Evolutionary conservation across 2,797 vertebrate species (phyloP).

Genomic region (Cheracebus regulus): DNA sequence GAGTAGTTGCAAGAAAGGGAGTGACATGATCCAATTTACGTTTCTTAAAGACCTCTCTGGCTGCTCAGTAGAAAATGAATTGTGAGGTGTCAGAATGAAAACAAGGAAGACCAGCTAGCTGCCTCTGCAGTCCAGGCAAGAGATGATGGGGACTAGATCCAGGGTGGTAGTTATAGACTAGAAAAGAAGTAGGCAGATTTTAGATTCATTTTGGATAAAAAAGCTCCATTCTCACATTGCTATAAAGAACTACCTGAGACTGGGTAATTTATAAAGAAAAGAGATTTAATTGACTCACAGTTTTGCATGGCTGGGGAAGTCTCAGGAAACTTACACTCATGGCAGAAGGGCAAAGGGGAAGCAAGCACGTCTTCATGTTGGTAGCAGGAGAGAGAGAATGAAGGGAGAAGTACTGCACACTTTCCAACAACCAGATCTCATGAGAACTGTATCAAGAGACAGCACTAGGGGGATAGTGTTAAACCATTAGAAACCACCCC

Average conservation of each 20-base stretch:
- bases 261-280: not conserved
- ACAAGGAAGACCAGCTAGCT: not conserved
- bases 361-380: not conserved
- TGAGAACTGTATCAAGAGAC: not conserved
- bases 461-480: not conserved
- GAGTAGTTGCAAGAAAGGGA: not conserved
- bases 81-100: not conserved
- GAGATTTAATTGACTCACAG: not conserved
- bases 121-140: not conserved
- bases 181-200: not conserved
- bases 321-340: not conserved
- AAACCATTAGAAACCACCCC: not conserved
- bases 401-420: not conserved
- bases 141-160: not conserved
- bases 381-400: not conserved
- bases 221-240: not conserved
- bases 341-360: not conserved
- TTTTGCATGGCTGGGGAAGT: not conserved
- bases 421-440: not conserved
- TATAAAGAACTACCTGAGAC: not conserved
- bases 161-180: not conserved
- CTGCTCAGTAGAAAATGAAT: slow-evolving; percentile 7
- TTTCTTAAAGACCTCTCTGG: not conserved
- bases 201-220: not conserved
- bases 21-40: not conserved